Base-by-base conservation (phyloP, 53 echinoderm and acorn worm species). In the Zoroaster sp. region DNA sequence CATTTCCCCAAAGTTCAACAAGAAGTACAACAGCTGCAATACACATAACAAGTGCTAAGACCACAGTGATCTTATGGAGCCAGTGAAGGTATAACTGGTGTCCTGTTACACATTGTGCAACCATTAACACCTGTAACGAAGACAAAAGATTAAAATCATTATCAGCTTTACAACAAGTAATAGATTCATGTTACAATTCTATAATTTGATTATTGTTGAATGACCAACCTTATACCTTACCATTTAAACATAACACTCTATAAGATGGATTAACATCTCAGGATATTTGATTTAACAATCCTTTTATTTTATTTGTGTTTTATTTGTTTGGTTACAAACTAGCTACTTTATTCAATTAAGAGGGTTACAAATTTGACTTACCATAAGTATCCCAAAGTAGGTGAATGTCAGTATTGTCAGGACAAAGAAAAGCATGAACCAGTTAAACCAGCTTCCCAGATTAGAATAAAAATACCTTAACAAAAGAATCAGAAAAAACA, bases 51-150 rank as follows among this genome's bases (percentile, higher is more conserved):
- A 98, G 83, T 13, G 89, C 73, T 17, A 93, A 41, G n/a, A 98
- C 83, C 0, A 91, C 87, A 3, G 94, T 72, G 36, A 93, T 44
- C 39, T 98, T 98, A 66, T 98, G 98, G 45, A 82, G 37, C 94
- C 94, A 94, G 82, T 98, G 95, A 15, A 98, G 93, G 70, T 98
- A 92, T 33, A 98, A 81, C 72, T 98, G 95, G 46, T 93, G 95
- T 23, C 98, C 98, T 12, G 90, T 94, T 31, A 98, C 73, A 51
- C 92, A 69, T 34, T 97, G 97, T 40, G 91, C 88, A 10, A 93
- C 78, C 30, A 91, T 93, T 17, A 96, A 72, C 41, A 93, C 69
- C 92, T 93, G 47, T 18, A 51, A 70, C 18, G n/a, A 5, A 37
- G 35, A 4, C n/a, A n/a, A n/a, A n/a, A n/a, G n/a, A n/a, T n/a